Conservation (phyloP, 1,140 invertebrate genomes). For the Apocrypta bakeri region DNA sequence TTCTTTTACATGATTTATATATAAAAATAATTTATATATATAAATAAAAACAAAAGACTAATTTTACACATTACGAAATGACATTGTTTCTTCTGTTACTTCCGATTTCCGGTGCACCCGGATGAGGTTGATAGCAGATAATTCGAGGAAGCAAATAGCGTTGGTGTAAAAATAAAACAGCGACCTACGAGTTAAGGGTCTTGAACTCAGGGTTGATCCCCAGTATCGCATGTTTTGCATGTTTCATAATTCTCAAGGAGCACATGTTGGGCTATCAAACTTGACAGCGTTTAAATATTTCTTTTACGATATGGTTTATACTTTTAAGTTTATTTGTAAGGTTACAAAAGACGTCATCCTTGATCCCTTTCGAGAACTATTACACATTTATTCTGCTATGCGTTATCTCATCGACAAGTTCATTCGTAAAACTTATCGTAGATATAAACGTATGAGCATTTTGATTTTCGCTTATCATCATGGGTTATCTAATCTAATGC, state of each 20-base stretch:
- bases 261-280: background rate
- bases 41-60: slow-evolving; percentile 8
- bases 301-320: too few species aligned
- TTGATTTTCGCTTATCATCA: too few species aligned
- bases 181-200: background rate
- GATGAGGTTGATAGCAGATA: background rate
- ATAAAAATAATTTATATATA: slow-evolving; percentile 28
- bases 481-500: too few species aligned
- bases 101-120: background rate
- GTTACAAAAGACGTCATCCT: background rate
- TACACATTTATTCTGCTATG: background rate
- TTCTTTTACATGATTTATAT: slow-evolving; percentile 4
- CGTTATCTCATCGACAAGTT: too few species aligned
- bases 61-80: slow-evolving; percentile 16
- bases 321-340: background rate
- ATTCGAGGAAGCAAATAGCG: slow-evolving; percentile 7
- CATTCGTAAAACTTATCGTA: too few species aligned
- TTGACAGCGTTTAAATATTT: background rate
- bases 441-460: too few species aligned
- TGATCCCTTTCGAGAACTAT: background rate
- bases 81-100: background rate
- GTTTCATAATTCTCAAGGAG: background rate
- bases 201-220: background rate
- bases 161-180: slow-evolving; percentile 3
- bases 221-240: background rate